Percentiles rank a stretch among this genome's conserved stretches.
Evolutionary conservation across 2,797 vertebrate genomes (phyloP).

Genomic region (Craterocephalus amniculus): DNA sequence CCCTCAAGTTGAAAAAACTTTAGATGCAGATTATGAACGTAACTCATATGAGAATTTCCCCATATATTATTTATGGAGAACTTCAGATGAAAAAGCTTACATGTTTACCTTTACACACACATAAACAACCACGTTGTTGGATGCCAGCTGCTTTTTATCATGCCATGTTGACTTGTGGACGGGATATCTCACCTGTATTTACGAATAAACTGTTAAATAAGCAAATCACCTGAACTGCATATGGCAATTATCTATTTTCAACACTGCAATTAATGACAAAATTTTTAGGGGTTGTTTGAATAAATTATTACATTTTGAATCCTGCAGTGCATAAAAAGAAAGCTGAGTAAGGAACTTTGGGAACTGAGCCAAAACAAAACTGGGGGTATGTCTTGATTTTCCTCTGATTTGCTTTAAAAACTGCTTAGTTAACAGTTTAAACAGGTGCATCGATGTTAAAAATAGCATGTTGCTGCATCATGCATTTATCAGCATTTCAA

Average conservation of each 20-base stretch:
- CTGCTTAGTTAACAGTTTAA: slow-evolving; percentile 1
- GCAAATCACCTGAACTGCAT: slow-evolving; percentile 40
- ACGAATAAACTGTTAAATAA: slow-evolving; percentile 36
- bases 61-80: too few species aligned
- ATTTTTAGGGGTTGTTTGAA: slow-evolving; percentile 33
- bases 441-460: slow-evolving; percentile 6
- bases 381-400: slow-evolving; percentile 1
- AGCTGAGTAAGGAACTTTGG: slow-evolving; percentile 13
- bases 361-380: slow-evolving; percentile 5
- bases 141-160: slow-evolving; percentile 50
- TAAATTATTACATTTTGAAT: slow-evolving; percentile 22
- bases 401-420: slow-evolving; percentile 10
- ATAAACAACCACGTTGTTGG: slow-evolving; percentile 42
- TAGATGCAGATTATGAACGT: too few species aligned
- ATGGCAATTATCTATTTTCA: slow-evolving; percentile 47
- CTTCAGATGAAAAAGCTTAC: background rate
- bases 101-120: slow-evolving; percentile 2
- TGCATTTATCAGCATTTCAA: slow-evolving; percentile 1
- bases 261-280: slow-evolving; percentile 44
- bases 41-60: too few species aligned
- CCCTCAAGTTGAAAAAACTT: too few species aligned
- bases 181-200: slow-evolving; percentile 24
- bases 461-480: background rate
- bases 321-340: slow-evolving; percentile 23
- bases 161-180: slow-evolving; percentile 36